Percentiles rank a stretch among this genome's conserved stretches.
Conservation (phyloP, 2,888 invertebrate species). For the Steinernema scapterisci region DNA sequence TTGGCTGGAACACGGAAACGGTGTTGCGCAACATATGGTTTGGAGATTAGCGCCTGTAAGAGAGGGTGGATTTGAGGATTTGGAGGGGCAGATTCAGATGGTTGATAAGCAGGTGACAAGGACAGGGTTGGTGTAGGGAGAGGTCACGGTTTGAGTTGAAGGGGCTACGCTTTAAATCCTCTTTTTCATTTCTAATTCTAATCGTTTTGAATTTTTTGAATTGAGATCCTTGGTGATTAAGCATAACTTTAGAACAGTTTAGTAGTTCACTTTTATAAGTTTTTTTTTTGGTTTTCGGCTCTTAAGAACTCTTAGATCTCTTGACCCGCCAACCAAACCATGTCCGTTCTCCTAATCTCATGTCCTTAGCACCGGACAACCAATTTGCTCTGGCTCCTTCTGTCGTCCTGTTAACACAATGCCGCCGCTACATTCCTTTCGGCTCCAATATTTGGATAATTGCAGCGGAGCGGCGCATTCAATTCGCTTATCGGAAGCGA, state of each 20-base stretch:
- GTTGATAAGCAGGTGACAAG: conserved; percentile 9
- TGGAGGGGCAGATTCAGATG: conserved; percentile 1
- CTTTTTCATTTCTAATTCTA: no score
- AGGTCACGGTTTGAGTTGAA: no score
- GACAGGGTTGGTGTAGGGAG: neutral
- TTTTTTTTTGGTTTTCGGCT: no score
- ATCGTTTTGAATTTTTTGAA: no score
- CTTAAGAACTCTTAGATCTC: no score
- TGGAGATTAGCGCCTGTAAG: neutral
- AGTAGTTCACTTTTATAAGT: no score
- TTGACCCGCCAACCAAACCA: no score
- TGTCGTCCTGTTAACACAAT: neutral
- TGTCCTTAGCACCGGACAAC: neutral
- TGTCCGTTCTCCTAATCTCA: no score
- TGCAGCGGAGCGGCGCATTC: neutral
- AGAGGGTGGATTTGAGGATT: neutral
- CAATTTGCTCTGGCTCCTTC: conserved; percentile 15
- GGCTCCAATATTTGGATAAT: conserved; percentile 13
- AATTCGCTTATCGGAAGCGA: conserved; percentile 28
- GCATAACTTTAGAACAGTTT: no score
- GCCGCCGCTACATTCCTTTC: neutral
- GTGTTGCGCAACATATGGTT: neutral
- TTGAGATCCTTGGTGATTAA: no score
- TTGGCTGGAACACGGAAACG: neutral
- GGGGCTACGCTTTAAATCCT: no score